Evolutionary conservation across 2,888 invertebrate species (phyloP), one percentile per base, ranked within the genome.

Genomic region (Drosophila meridiana): DNA sequence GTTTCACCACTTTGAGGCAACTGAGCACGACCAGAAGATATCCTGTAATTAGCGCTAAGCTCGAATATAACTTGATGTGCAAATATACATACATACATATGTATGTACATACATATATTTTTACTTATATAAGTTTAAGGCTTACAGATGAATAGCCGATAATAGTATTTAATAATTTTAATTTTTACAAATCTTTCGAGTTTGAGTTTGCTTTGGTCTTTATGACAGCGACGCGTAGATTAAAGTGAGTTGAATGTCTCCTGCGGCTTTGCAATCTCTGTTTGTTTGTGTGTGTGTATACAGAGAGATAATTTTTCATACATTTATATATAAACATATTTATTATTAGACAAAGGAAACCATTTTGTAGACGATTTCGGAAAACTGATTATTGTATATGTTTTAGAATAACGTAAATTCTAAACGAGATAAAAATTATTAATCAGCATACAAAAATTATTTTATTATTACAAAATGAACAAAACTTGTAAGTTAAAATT

Each of bases 241-340:
- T 32, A n/a, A 50, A 30, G 14, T 32, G 3, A 52, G 34, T 34
- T 26, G 20, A 34, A 36, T 52, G 52, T 26, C 52, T 52, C 52
- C 52, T 52, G 52, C 52, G 52, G 52, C 52, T 52, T 52, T 52
- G 20, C 36, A 52, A 36, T 52, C 52, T 52, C 13, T 52, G 30
- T 48, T 14, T 48, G n/a, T 11, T 11, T 1, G 20, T 34, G 20
- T 34, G 20, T 36, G 20, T 20, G n/a, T 9, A n/a, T 5, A 50
- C 50, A 11, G n/a, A 11, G 32, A 50, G 11, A 50, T 20, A 20
- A n/a, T 34, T 50, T 9, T 6, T 20, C 20, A 50, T 50, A 11
- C 9, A 50, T 34, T 32, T 50, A 32, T n/a, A 11, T 3, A 50
- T 20, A 52, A 52, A 20, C n/a, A 34, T 34, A 34, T 34, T 34